Percentiles rank a stretch among this genome's conserved stretches.
Conservation (phyloP, 37 sponge, comb jelly and placozoan species). For the Agelas oroides region DNA sequence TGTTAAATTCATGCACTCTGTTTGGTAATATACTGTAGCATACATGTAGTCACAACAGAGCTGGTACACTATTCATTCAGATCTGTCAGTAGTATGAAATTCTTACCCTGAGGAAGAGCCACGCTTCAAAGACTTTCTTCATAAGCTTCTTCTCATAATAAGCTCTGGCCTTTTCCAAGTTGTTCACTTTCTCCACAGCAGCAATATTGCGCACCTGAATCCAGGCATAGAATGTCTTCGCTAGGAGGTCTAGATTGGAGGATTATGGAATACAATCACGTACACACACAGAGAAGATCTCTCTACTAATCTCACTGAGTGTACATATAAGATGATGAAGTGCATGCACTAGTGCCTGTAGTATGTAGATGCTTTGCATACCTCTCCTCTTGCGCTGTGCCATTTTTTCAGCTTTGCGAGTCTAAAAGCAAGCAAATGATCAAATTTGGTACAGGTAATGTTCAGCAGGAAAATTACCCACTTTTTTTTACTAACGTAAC, state of each 20-base stretch:
- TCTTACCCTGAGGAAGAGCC: constrained; percentile 10
- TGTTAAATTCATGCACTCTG: too few species aligned
- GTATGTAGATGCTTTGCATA: too few species aligned
- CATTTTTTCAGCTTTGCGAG: constrained; percentile 54
- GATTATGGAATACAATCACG: too few species aligned
- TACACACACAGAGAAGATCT: neutral
- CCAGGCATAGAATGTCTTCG: constrained; percentile 68
- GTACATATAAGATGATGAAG: neutral
- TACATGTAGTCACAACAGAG: neutral
- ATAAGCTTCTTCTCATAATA: constrained; percentile 11
- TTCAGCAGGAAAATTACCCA: neutral
- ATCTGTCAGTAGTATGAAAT: too few species aligned
- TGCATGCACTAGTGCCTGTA: neutral
- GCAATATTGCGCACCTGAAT: constrained; percentile 49
- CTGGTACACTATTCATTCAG: neutral
- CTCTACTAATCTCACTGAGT: neutral
- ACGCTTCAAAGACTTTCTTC: constrained; percentile 33
- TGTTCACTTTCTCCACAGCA: constrained; percentile 36
- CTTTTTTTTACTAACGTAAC: neutral
- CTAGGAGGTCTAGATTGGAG: constrained; percentile 30
- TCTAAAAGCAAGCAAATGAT: too few species aligned
- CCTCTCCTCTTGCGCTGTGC: constrained; percentile 59
- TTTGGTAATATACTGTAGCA: too few species aligned
- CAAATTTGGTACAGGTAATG: too few species aligned
- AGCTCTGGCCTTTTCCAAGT: constrained; percentile 11